Conservation (phyloP, 1,140 invertebrate species). For the Yoshiicerus persimilis region DNA sequence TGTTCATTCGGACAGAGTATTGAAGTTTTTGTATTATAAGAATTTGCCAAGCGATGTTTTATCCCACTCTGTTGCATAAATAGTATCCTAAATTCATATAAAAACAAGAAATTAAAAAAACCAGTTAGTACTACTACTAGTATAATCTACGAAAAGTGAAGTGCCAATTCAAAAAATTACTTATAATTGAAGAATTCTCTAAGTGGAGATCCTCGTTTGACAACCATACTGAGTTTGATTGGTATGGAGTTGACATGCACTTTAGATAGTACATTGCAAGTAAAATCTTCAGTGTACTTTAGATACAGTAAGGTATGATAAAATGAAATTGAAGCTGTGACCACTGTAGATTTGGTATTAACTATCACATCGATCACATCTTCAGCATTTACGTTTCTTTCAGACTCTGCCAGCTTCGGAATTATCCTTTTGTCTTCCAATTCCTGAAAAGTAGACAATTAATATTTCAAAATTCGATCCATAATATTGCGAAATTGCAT, state of each 20-base stretch:
- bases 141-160: too few species aligned
- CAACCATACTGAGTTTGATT: conserved; percentile 7
- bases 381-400: background rate
- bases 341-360: background rate
- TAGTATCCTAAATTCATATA: conserved; percentile 32
- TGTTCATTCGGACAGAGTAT: conserved; percentile 4
- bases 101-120: background rate
- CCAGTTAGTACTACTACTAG: too few species aligned
- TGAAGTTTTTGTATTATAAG: conserved; percentile 22
- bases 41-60: background rate
- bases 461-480: too few species aligned
- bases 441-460: too few species aligned
- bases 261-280: conserved; percentile 3
- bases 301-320: conserved; percentile 23
- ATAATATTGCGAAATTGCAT: too few species aligned
- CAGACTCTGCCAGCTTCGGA: background rate
- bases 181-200: conserved; percentile 40
- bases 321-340: conserved; percentile 34
- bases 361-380: background rate
- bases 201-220: conserved; percentile 30
- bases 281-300: background rate
- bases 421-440: background rate
- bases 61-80: conserved; percentile 40
- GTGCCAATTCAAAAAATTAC: background rate
- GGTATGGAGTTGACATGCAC: background rate